Evolutionary conservation across 2,888 invertebrate genomes (phyloP).

Genomic region (Petrolisthes manimaculis): DNA sequence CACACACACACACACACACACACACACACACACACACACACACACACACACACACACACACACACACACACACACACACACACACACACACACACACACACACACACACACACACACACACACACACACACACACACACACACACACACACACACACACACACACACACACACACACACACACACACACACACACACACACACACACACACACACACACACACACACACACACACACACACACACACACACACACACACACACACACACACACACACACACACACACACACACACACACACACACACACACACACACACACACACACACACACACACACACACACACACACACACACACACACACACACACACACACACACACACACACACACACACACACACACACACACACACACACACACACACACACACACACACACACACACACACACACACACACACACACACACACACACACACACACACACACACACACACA

Average conservation of each 20-base stretch:
- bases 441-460: background rate
- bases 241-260: background rate
- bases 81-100: background rate
- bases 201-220: conserved; percentile 1
- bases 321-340: background rate
- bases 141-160: background rate
- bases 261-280: background rate
- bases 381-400: background rate
- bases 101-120: background rate
- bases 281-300: background rate
- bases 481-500: background rate
- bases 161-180: background rate
- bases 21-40: background rate
- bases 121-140: background rate
- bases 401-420: background rate
- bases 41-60: background rate
- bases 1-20: background rate
- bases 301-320: background rate
- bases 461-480: background rate
- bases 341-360: background rate
- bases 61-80: background rate
- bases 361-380: background rate
- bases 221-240: background rate
- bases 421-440: background rate
- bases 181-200: background rate